Conservation (phyloP, 2,113 vertebrate genomes). For the Protomyctophum bolini region DNA sequence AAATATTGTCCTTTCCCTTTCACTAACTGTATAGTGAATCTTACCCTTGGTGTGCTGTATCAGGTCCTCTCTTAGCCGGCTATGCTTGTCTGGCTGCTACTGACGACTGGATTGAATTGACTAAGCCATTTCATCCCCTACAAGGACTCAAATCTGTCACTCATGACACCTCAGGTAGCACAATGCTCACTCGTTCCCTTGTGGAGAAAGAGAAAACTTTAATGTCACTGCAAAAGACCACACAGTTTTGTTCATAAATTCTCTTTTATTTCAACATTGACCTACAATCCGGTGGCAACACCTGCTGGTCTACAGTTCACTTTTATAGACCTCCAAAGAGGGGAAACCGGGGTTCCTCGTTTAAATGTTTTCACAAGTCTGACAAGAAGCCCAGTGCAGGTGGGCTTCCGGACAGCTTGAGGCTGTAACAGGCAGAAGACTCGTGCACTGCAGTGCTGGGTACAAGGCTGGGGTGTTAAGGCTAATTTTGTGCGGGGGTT, state of each 20-base stretch:
- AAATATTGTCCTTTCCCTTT: not conserved
- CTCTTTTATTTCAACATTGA: not conserved
- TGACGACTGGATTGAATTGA: constrained; percentile 62
- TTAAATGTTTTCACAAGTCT: not conserved
- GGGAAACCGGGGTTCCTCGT: not conserved
- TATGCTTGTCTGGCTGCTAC: constrained; percentile 35
- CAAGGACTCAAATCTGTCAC: constrained; percentile 42
- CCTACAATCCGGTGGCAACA: not conserved
- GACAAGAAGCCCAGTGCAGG: not conserved
- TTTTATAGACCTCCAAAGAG: not conserved
- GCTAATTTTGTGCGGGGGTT: not conserved
- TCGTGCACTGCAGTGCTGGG: not conserved
- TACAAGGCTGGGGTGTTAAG: not conserved
- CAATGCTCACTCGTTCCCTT: not conserved
- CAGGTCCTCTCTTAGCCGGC: constrained; percentile 35
- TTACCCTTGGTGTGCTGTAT: constrained; percentile 8
- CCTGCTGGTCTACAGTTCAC: not conserved
- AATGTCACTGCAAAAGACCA: not conserved
- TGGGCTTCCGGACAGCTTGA: not conserved
- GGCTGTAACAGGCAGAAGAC: not conserved
- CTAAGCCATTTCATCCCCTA: constrained; percentile 62
- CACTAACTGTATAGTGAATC: constrained; percentile 20
- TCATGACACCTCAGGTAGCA: constrained; percentile 32
- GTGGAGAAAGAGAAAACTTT: not conserved
- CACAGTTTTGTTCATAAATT: not conserved